Percentiles rank a stretch among this genome's conserved stretches.
These are phyloP conservation scores for Eupithecia inturbata DNA, from an alignment of 2,888 invertebrate species.

Conservation along the genomic window DNA sequence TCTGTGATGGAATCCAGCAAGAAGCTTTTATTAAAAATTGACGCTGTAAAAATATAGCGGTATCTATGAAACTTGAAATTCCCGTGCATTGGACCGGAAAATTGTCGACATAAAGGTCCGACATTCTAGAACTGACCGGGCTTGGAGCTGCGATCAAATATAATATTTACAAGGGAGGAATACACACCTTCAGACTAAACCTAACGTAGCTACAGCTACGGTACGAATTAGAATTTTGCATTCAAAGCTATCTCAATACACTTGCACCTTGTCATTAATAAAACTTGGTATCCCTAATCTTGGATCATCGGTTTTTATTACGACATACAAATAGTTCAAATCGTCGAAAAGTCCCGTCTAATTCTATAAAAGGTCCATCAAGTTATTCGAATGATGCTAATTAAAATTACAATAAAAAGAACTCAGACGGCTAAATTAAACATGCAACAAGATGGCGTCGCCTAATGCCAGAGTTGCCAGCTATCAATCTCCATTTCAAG, in stretches of 20 bases:
- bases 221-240: not conserved
- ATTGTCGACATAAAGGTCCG: slow-evolving; percentile 81
- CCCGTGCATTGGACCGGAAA: slow-evolving; percentile 77
- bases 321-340: not conserved
- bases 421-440: slow-evolving; percentile 69
- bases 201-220: not conserved
- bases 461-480: slow-evolving; percentile 67
- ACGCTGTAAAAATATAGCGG: slow-evolving; percentile 67
- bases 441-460: slow-evolving; percentile 71
- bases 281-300: not conserved
- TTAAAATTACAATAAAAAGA: slow-evolving; percentile 32
- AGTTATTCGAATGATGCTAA: slow-evolving; percentile 33
- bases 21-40: slow-evolving; percentile 62
- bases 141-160: slow-evolving; percentile 71
- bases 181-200: slow-evolving; percentile 2
- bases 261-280: not conserved
- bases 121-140: slow-evolving; percentile 69
- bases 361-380: slow-evolving; percentile 25
- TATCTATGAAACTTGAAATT: slow-evolving; percentile 71
- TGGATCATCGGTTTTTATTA: not conserved
- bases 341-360: not conserved
- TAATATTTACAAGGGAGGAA: slow-evolving; percentile 46
- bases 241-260: not conserved
- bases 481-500: slow-evolving; percentile 81
- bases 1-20: slow-evolving; percentile 29